These are phyloP conservation scores for Diabrotica balteata DNA, from an alignment of 2,888 invertebrate genomes.

Conservation along the genomic window DNA sequence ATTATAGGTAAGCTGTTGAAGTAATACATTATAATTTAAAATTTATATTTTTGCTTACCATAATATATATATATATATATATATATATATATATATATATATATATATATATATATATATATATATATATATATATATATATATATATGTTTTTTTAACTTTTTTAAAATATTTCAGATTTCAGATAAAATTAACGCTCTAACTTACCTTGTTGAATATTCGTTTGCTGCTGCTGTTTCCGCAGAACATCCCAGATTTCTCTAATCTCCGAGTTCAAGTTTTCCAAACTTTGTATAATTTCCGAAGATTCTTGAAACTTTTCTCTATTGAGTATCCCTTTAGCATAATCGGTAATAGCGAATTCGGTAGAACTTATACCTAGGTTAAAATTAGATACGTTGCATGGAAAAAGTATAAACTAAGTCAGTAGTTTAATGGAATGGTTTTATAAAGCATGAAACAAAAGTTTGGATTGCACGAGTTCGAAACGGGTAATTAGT, in stretches of 20 bases:
- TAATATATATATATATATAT: too few species aligned
- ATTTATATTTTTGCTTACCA: too few species aligned
- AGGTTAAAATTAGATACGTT: not conserved
- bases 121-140: too few species aligned
- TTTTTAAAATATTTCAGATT: too few species aligned
- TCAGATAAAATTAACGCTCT: too few species aligned
- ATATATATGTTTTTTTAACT: too few species aligned
- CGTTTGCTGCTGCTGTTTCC: slow-evolving; percentile 66
- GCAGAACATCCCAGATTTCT: slow-evolving; percentile 73
- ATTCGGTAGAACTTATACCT: slow-evolving; percentile 71
- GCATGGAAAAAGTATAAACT: not conserved
- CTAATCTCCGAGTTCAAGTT: slow-evolving; percentile 74
- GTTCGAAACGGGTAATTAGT: too few species aligned
- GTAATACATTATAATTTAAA: too few species aligned
- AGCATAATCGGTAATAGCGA: slow-evolving; percentile 64
- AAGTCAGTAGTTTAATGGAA: slow-evolving; percentile 5
- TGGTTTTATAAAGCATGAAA: not conserved
- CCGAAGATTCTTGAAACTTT: slow-evolving; percentile 70
- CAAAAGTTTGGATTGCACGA: too few species aligned
- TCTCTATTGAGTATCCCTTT: slow-evolving; percentile 51
- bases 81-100: too few species aligned
- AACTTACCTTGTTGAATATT: slow-evolving; percentile 60
- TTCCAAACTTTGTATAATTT: slow-evolving; percentile 74
- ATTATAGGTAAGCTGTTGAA: too few species aligned
- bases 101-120: too few species aligned